Conservation (phyloP, 2,797 vertebrate species). For the Paguma larvata region DNA sequence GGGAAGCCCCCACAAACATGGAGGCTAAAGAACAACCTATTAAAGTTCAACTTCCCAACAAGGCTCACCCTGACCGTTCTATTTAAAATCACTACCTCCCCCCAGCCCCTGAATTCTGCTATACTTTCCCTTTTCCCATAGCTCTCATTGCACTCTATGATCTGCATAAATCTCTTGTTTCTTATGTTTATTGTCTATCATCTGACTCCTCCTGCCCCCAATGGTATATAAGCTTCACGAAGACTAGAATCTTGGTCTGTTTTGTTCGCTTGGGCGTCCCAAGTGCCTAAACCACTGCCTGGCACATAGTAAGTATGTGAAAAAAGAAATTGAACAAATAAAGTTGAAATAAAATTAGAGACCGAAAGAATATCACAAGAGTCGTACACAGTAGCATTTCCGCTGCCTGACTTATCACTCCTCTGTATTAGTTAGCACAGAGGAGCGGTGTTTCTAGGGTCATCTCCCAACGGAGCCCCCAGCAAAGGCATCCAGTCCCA, state of each 20-base stretch:
- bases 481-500: background rate
- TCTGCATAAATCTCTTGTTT: background rate
- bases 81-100: conserved; percentile 39
- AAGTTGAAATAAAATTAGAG: background rate
- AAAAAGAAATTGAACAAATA: background rate
- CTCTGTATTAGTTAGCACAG: background rate
- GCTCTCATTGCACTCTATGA: background rate
- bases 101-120: background rate
- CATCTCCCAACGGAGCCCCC: background rate
- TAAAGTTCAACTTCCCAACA: background rate
- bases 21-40: too few species aligned
- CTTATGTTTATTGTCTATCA: background rate
- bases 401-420: background rate
- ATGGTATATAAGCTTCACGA: background rate
- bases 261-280: background rate
- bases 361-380: background rate
- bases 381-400: background rate
- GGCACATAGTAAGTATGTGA: background rate
- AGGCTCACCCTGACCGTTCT: background rate
- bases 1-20: too few species aligned
- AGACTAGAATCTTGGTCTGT: background rate
- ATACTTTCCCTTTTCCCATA: background rate
- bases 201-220: background rate
- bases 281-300: background rate
- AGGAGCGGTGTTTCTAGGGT: background rate